A percentile compares a stretch with the other conserved stretches of the same genome.
phyloP scores from a whole-genome alignment of 1,140 invertebrate species.

The Macrostomum lignano region DNA sequence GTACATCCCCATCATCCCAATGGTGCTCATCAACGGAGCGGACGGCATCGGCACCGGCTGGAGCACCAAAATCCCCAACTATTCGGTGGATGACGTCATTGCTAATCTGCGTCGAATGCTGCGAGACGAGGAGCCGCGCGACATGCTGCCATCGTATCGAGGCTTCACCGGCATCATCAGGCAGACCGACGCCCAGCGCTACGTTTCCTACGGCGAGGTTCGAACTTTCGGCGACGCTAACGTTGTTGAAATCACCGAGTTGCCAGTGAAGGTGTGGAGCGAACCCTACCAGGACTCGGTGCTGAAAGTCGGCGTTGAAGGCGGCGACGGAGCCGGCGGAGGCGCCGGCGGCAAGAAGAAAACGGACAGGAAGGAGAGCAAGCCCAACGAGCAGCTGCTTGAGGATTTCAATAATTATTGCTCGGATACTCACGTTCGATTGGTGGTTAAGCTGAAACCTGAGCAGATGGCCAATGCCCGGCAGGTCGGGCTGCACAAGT shows the following conservation, averaged over 20 bases:
- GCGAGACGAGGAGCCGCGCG: slow-evolving; percentile 42
- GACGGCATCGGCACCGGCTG: slow-evolving; percentile 95
- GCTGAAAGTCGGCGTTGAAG: slow-evolving; percentile 53
- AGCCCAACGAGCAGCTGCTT: no score
- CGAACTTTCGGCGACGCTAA: slow-evolving; percentile 45
- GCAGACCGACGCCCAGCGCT: slow-evolving; percentile 53
- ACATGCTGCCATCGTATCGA: slow-evolving; percentile 32
- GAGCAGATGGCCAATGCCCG: slow-evolving; percentile 49
- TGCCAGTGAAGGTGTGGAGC: slow-evolving; percentile 75
- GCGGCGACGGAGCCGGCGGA: slow-evolving; percentile 43
- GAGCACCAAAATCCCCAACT: slow-evolving; percentile 89
- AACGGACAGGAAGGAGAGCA: no score
- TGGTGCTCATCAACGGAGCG: slow-evolving; percentile 79
- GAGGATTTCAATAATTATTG: slow-evolving; percentile 56
- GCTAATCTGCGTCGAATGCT: slow-evolving; percentile 53
- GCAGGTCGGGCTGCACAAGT: slow-evolving; percentile 61
- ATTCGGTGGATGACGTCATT: slow-evolving; percentile 69
- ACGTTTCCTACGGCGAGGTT: slow-evolving; percentile 52
- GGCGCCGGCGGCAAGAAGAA: no score
- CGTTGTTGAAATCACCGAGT: slow-evolving; percentile 74
- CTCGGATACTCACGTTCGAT: slow-evolving; percentile 69
- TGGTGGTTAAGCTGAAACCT: slow-evolving; percentile 48
- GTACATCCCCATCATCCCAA: slow-evolving; percentile 83
- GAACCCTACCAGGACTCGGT: slow-evolving; percentile 80
- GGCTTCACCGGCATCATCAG: slow-evolving; percentile 46